Conservation (phyloP, 2,797 vertebrate species). For the Galago senegalensis region DNA sequence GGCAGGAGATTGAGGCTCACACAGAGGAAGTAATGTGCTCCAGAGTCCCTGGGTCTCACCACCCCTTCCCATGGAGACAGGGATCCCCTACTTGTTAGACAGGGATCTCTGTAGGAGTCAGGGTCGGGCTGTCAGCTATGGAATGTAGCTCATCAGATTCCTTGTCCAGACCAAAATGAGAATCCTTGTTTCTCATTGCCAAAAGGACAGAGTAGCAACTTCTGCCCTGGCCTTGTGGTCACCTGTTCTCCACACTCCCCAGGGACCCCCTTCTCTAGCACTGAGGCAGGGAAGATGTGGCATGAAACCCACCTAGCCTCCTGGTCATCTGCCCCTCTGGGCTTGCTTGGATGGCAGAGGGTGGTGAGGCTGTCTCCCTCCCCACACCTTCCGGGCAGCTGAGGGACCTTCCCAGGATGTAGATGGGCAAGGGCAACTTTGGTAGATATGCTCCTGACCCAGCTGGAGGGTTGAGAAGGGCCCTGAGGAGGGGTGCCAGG, state of each 20-base stretch:
- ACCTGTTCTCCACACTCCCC: neutral
- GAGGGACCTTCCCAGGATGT: neutral
- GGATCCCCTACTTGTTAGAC: neutral
- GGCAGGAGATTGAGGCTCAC: neutral
- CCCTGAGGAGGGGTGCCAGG: neutral
- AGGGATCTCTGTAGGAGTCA: neutral
- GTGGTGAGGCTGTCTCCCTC: neutral
- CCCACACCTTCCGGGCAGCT: neutral
- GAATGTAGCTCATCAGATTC: neutral
- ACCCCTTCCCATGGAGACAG: rapidly evolving
- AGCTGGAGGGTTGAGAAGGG: neutral
- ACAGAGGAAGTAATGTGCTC: neutral
- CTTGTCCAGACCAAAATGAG: neutral
- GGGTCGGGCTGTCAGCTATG: rapidly evolving
- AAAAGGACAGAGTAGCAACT: neutral
- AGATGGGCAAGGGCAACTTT: neutral
- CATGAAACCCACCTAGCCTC: neutral
- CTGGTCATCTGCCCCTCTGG: neutral
- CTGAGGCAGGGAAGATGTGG: neutral
- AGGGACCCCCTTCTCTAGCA: neutral
- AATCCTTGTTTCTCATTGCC: neutral
- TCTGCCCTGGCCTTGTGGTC: neutral
- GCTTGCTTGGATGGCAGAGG: neutral
- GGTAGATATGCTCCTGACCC: neutral
- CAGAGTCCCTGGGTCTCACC: neutral